Base-by-base conservation (phyloP, 2,888 invertebrate genomes). In the Ennomos quercinarius region DNA sequence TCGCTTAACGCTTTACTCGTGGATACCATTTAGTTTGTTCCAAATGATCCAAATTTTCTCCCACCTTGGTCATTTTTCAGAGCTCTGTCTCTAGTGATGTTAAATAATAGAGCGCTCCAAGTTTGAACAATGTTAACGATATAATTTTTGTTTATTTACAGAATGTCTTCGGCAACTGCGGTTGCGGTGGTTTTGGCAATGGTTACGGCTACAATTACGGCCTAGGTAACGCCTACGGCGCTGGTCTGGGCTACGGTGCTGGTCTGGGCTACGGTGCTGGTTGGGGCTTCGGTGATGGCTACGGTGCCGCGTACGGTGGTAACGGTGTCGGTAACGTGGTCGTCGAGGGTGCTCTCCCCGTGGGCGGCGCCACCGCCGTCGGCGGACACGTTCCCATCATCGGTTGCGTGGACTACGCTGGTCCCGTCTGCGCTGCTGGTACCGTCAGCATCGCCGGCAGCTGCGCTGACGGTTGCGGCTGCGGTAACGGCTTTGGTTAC, bases 301-400 rank as follows among this genome's bases (percentile, higher is more conserved):
- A 47, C n/a, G 57, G 56, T 10, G 46, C 42, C 12, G 35, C 36
- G 1, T 55, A 52, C 36, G 65, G 55, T 9, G 44, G 55, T n/a
- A 40, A 56, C 41, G 66, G 66, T 8, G 9, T 27, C 44, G 72
- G 71, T 39, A 72, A 69, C 51, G 68, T 73, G 39, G 70, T 57
- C 9, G 67, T 71, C 8, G 51, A 54, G 41, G 72, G 71, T 27
- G 72, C 61, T 46, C 65, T 72, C 38, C 67, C 71, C 47, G 63
- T 69, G 9, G 56, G 59, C 38, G 70, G 73, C 47, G 57, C 36
- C 6, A 69, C 68, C 38, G 64, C 51, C 35, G 63, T 71, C 17
- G 52, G 63, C 11, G 68, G 68, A 37, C 68, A 69, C 59, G 66
- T 69, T 13, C 68, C 68, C 47, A 68, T 68, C 45, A 52, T 64